phyloP scores from a whole-genome alignment of 2,888 invertebrate genomes.

The Teinopalpus imperialis region DNA sequence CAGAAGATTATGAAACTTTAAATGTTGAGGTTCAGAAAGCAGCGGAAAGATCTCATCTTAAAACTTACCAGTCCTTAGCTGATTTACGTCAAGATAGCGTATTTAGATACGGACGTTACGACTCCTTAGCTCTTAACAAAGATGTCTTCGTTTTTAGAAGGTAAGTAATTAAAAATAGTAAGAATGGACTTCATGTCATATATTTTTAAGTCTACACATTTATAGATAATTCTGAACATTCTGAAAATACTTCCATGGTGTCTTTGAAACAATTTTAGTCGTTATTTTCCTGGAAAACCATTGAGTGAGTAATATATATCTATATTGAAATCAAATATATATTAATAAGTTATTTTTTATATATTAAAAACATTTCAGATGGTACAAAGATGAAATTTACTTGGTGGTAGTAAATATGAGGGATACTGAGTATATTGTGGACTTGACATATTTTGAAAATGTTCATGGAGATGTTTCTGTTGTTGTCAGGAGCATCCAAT shows the following conservation, averaged over 20 bases:
- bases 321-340: too few relatives aligned
- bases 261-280: too few relatives aligned
- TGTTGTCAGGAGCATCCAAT: conserved; percentile 63
- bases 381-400: conserved; percentile 54
- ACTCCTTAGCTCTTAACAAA: conserved; percentile 75
- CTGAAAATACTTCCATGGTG: too few relatives aligned
- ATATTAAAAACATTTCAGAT: conserved; percentile 45
- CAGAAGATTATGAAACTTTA: conserved; percentile 79
- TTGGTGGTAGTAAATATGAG: conserved; percentile 80
- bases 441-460: conserved; percentile 64
- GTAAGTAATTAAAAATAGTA: conserved; percentile 51
- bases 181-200: too few relatives aligned
- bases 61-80: conserved; percentile 82
- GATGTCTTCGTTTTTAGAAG: conserved; percentile 81
- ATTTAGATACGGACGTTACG: conserved; percentile 77
- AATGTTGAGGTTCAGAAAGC: conserved; percentile 82
- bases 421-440: conserved; percentile 46
- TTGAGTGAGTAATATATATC: too few relatives aligned
- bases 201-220: too few relatives aligned
- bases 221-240: too few relatives aligned
- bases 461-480: conserved; percentile 68
- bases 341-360: too few relatives aligned
- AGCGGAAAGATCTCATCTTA: conserved; percentile 79
- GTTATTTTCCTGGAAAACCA: too few relatives aligned
- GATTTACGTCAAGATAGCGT: conserved; percentile 76